Percentiles rank a stretch among this genome's conserved stretches.
phyloP scores from a whole-genome alignment of 2,888 invertebrate species.

The Physocephala rufipes region DNA sequence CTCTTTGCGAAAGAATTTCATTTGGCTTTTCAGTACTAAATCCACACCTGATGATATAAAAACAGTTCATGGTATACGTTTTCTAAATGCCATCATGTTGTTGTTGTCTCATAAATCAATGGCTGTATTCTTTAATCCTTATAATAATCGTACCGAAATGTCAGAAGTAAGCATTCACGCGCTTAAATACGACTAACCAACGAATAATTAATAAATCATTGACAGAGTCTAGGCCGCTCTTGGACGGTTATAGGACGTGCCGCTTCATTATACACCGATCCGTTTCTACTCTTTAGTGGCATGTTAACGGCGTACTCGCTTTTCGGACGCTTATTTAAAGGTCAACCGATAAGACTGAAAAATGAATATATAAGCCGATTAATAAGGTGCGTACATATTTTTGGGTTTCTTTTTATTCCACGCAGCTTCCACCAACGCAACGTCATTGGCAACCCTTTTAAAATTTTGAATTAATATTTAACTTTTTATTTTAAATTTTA shows the following conservation, averaged over 20 bases:
- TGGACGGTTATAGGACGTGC: conserved; percentile 76
- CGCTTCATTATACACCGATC: conserved; percentile 77
- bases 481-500: too few relatives aligned
- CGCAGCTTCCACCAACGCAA: too few relatives aligned
- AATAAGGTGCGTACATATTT: conserved; percentile 65
- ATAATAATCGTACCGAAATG: conserved; percentile 73
- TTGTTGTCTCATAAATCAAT: conserved; percentile 76
- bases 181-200: background rate
- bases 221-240: conserved; percentile 70
- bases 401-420: too few relatives aligned
- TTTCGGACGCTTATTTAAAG: conserved; percentile 69
- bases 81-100: conserved; percentile 73
- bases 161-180: conserved; percentile 68
- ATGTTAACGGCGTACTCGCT: conserved; percentile 73
- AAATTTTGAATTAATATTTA: too few relatives aligned
- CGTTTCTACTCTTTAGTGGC: conserved; percentile 76
- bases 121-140: conserved; percentile 75
- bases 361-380: conserved; percentile 73
- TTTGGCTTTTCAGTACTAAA: conserved; percentile 68
- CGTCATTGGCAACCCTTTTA: too few relatives aligned
- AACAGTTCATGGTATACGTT: conserved; percentile 74
- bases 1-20: conserved; percentile 71
- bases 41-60: conserved; percentile 70
- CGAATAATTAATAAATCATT: background rate
- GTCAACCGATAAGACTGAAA: conserved; percentile 68